A percentile compares a stretch with the other conserved stretches of the same genome.
Evolutionary conservation across 2,888 invertebrate genomes (phyloP).

Genomic region (Didymodactylos carnosus): DNA sequence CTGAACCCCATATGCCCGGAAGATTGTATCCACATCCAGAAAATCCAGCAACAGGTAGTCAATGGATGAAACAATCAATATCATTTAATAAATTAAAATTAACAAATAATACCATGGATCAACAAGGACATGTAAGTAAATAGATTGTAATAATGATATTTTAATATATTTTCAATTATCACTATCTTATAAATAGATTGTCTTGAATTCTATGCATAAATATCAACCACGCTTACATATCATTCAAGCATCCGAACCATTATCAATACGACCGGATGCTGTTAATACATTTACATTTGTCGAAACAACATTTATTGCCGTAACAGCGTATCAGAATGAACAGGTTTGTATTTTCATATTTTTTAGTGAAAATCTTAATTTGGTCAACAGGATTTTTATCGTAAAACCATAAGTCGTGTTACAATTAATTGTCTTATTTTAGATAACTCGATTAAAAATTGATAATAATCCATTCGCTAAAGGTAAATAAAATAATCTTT

Average conservation of each 20-base stretch:
- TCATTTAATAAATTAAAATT: constrained; percentile 14
- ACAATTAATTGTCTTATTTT: not conserved
- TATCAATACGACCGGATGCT: not conserved
- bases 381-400: not conserved
- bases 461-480: not conserved
- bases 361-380: not conserved
- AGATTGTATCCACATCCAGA: constrained; percentile 12
- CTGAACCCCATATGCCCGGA: constrained; percentile 50
- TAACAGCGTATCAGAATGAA: constrained; percentile 14
- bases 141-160: not conserved
- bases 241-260: constrained; percentile 1
- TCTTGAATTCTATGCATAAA: constrained; percentile 15
- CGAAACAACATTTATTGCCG: constrained; percentile 12
- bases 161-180: not conserved
- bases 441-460: not conserved
- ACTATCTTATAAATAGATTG: not conserved
- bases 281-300: constrained; percentile 11
- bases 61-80: constrained; percentile 11
- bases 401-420: too few relatives aligned
- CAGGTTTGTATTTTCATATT: not conserved
- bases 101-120: constrained; percentile 13
- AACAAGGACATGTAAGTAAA: constrained; percentile 5
- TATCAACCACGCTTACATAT: constrained; percentile 12
- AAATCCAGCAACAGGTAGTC: constrained; percentile 6
- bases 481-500: not conserved